phyloP scores from a whole-genome alignment of 2,113 vertebrate genomes.

The Phyllopteryx taeniolatus region DNA sequence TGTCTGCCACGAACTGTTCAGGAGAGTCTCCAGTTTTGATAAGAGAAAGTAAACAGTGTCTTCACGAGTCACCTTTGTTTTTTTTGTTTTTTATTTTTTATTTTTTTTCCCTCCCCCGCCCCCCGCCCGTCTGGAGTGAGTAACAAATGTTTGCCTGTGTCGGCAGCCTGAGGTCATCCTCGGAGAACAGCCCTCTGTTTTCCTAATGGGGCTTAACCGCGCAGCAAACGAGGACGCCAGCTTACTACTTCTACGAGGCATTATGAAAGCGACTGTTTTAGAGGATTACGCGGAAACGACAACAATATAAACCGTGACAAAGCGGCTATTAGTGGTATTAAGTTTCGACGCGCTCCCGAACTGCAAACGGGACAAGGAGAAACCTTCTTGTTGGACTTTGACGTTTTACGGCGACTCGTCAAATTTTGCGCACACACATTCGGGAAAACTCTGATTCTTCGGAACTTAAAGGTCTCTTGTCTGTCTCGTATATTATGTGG shows the following conservation, averaged over 20 bases:
- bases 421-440: too few relatives aligned
- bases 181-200: slow-evolving; percentile 6
- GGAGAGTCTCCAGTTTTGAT: not conserved
- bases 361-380: not conserved
- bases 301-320: slow-evolving; percentile 50
- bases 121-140: not conserved
- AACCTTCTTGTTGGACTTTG: not conserved
- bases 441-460: too few relatives aligned
- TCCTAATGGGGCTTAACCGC: slow-evolving; percentile 16
- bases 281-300: slow-evolving; percentile 57
- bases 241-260: slow-evolving; percentile 52
- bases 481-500: too few relatives aligned
- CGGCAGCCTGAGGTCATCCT: slow-evolving; percentile 6
- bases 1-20: not conserved
- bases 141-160: slow-evolving; percentile 15
- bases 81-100: not conserved
- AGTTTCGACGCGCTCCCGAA: not conserved
- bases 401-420: too few relatives aligned
- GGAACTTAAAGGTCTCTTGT: too few relatives aligned
- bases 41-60: slow-evolving; percentile 3
- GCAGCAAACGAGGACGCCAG: slow-evolving; percentile 39
- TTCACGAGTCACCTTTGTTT: not conserved
- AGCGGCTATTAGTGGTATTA: not conserved
- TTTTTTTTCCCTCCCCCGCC: not conserved
- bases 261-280: slow-evolving; percentile 56